These are phyloP conservation scores for Drosophila melanosoma DNA, from an alignment of 2,888 invertebrate species.

Conservation along the genomic window DNA sequence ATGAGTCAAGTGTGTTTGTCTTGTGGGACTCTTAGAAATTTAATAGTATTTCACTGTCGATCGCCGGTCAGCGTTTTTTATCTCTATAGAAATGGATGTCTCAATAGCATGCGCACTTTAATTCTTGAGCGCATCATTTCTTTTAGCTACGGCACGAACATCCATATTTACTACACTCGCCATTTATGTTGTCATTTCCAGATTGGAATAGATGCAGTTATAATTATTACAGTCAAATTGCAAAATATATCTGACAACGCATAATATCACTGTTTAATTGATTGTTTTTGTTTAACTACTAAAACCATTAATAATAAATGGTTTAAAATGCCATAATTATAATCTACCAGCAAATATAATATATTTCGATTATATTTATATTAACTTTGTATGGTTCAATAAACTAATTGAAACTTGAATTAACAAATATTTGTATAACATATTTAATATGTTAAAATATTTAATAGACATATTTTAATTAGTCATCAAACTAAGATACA, in stretches of 20 bases:
- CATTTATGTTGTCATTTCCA: neutral
- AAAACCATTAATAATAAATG: neutral
- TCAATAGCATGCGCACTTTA: conserved; percentile 65
- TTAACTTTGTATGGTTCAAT: neutral
- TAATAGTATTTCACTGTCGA: conserved; percentile 32
- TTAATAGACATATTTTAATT: neutral
- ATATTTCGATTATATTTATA: neutral
- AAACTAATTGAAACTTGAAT: neutral
- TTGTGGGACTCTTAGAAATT: conserved; percentile 39
- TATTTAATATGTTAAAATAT: neutral
- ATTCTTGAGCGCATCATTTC: conserved; percentile 30
- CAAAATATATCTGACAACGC: conserved; percentile 18
- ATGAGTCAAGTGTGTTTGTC: conserved; percentile 70
- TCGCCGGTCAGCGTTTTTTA: conserved; percentile 37
- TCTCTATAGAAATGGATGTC: conserved; percentile 22
- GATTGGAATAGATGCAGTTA: neutral
- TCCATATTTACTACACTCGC: conserved; percentile 25
- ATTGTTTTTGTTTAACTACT: neutral
- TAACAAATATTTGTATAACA: neutral
- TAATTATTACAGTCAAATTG: neutral
- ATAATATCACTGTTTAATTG: neutral
- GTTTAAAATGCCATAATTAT: neutral
- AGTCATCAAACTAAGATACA: neutral
- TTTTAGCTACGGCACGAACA: conserved; percentile 32
- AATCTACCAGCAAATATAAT: neutral